These are phyloP conservation scores for Heteromurus nitidus DNA, from an alignment of 2,888 invertebrate species.

Conservation along the genomic window DNA sequence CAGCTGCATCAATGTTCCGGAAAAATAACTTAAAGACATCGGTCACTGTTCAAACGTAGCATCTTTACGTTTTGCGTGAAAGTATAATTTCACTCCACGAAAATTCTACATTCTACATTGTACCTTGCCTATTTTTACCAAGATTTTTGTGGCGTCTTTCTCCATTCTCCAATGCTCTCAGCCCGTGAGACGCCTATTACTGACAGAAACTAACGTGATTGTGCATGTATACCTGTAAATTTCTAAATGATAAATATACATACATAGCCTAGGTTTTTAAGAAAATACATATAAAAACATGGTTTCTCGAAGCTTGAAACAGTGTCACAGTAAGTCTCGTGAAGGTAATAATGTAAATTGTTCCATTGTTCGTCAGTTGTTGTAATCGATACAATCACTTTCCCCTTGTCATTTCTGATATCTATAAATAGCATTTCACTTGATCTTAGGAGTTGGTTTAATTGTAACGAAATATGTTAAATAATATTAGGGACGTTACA, in stretches of 20 bases:
- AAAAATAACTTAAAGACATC: conserved; percentile 9
- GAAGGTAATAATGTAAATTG: neutral
- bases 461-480: too few relatives aligned
- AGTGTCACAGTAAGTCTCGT: neutral
- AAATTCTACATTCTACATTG: neutral
- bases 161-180: neutral
- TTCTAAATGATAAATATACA: neutral
- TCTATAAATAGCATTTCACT: too few relatives aligned
- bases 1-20: conserved; percentile 21
- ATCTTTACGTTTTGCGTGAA: neutral
- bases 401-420: neutral
- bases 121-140: too few relatives aligned
- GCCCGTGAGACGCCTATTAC: too few relatives aligned
- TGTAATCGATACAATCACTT: too few relatives aligned
- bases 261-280: neutral
- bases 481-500: too few relatives aligned
- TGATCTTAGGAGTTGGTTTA: too few relatives aligned
- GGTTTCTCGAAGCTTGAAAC: too few relatives aligned
- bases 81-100: neutral
- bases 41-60: neutral
- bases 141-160: neutral
- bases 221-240: neutral
- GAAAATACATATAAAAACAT: neutral
- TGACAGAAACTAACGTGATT: neutral
- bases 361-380: neutral